A percentile compares a stretch with the other conserved stretches of the same genome.
These are phyloP conservation scores for Cyrtodaria siliqua DNA, from an alignment of 2,888 invertebrate genomes.

Conservation along the genomic window DNA sequence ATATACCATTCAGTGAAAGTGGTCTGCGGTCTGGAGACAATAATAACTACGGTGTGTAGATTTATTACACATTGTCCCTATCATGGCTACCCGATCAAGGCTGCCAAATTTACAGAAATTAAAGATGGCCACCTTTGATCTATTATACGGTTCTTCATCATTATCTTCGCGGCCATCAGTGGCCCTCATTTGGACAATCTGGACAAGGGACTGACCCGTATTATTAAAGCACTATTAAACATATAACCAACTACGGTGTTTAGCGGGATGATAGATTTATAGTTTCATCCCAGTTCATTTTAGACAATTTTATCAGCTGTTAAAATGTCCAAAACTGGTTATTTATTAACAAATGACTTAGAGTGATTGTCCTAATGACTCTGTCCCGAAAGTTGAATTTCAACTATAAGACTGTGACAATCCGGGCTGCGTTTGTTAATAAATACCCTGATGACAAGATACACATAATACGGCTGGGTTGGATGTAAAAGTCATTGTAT, in stretches of 20 bases:
- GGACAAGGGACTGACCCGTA: slow-evolving; percentile 7
- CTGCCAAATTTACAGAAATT: no score
- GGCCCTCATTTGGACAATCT: slow-evolving; percentile 3
- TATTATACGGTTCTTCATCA: neutral
- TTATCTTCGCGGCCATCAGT: neutral
- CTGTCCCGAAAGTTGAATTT: no score
- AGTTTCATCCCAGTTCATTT: slow-evolving; percentile 7
- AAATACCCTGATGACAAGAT: no score
- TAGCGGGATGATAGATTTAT: slow-evolving; percentile 39
- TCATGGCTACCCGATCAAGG: neutral
- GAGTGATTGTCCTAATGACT: slow-evolving; percentile 2
- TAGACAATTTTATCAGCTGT: slow-evolving; percentile 25
- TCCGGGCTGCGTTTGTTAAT: no score
- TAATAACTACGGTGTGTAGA: neutral
- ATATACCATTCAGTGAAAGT: no score
- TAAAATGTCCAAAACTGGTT: neutral
- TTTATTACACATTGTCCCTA: slow-evolving; percentile 8
- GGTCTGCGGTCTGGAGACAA: neutral
- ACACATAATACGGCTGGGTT: no score
- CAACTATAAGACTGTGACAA: no score
- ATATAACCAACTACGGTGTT: slow-evolving; percentile 20
- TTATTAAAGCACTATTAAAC: slow-evolving; percentile 22
- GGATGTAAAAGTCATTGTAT: no score
- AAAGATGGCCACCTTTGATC: neutral
- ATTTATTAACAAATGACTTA: slow-evolving; percentile 1